Conservation (phyloP, 2,113 vertebrate species). For the Baryphthengus martii region DNA sequence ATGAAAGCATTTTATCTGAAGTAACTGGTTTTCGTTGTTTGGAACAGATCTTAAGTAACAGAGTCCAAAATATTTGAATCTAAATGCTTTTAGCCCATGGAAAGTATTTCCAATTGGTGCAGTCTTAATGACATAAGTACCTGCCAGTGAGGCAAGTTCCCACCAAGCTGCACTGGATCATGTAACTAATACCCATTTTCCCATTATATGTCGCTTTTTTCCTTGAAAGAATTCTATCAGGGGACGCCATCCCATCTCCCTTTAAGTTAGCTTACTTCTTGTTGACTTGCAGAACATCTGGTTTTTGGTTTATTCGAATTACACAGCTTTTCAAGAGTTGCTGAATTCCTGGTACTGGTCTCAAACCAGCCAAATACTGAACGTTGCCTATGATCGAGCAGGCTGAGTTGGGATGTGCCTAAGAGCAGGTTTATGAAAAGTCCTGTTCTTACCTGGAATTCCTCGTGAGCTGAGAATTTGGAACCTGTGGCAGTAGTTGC, state of each 20-base stretch:
- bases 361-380: not conserved
- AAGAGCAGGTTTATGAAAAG: not conserved
- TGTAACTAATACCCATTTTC: not conserved
- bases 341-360: not conserved
- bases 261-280: not conserved
- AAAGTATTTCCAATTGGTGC: not conserved
- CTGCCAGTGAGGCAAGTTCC: not conserved
- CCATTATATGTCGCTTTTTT: not conserved
- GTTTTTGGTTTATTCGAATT: not conserved
- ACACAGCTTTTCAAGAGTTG: not conserved
- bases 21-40: not conserved
- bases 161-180: not conserved
- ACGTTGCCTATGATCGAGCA: not conserved
- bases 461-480: not conserved
- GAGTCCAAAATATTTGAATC: not conserved
- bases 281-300: not conserved
- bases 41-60: not conserved
- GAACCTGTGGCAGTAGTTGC: not conserved
- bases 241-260: accelerated
- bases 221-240: not conserved
- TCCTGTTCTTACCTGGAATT: not conserved
- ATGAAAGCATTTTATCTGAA: not conserved
- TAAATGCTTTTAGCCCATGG: not conserved
- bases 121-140: not conserved
- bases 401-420: not conserved